phyloP scores from a whole-genome alignment of 2,888 invertebrate species.

The Philopedon plagiatum region DNA sequence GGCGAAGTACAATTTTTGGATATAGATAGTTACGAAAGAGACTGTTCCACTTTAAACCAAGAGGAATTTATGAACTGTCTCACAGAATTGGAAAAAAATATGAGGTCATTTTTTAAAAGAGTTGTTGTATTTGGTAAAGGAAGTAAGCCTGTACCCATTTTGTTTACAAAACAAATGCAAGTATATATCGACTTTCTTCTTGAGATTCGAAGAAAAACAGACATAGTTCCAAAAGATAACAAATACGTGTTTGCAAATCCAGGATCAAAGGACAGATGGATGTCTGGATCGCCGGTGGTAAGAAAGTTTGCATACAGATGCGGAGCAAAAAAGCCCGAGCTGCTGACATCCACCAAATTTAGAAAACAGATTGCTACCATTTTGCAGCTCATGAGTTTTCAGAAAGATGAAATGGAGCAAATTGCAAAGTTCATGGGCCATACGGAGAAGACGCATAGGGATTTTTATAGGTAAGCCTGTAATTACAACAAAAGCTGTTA shows the following conservation, averaged over 20 bases:
- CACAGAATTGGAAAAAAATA: no score
- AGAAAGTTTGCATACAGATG: constrained; percentile 47
- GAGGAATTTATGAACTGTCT: no score
- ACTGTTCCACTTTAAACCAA: no score
- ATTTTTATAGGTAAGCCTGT: constrained; percentile 34
- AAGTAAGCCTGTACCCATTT: constrained; percentile 28
- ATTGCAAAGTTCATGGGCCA: constrained; percentile 51
- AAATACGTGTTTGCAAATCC: constrained; percentile 54
- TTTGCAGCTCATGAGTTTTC: constrained; percentile 48
- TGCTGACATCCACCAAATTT: constrained; percentile 47
- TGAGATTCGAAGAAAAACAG: constrained; percentile 42
- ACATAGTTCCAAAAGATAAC: constrained; percentile 51
- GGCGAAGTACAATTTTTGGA: no score
- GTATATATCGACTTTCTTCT: constrained; percentile 31
- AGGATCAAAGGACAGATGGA: constrained; percentile 50
- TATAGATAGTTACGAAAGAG: no score
- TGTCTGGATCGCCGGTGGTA: constrained; percentile 45
- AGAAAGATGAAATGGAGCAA: constrained; percentile 50
- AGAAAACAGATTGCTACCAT: constrained; percentile 50
- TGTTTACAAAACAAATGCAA: constrained; percentile 10
- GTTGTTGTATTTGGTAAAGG: constrained; percentile 52
- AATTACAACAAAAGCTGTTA: background rate
- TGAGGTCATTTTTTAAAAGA: no score
- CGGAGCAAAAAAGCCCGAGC: constrained; percentile 51
- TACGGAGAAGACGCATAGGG: constrained; percentile 19